phyloP scores from a whole-genome alignment of 2,797 vertebrate species.

The Lagocephalus sceleratus region DNA sequence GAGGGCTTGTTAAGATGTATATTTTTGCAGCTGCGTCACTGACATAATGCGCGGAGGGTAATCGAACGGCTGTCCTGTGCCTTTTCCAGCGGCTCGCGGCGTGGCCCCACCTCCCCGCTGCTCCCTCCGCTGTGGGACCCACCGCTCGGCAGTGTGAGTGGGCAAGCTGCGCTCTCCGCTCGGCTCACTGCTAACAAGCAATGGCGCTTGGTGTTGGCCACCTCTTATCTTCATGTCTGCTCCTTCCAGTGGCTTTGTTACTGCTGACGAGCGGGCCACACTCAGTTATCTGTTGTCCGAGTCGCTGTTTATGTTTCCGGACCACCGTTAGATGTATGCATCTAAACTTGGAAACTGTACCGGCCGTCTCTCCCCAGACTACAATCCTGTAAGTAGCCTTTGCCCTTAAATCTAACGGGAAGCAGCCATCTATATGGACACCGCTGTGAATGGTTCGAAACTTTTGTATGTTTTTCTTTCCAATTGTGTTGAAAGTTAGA shows the following conservation, averaged over 20 bases:
- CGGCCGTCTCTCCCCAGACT: slow-evolving; percentile 85
- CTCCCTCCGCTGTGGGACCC: background rate
- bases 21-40: too few relatives aligned
- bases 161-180: slow-evolving; percentile 59
- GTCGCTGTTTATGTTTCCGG: slow-evolving; percentile 94
- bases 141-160: slow-evolving; percentile 19
- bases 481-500: background rate
- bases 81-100: too few relatives aligned
- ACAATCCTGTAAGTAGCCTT: slow-evolving; percentile 91
- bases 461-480: background rate
- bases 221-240: slow-evolving; percentile 60
- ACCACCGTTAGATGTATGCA: slow-evolving; percentile 98
- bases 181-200: slow-evolving; percentile 62
- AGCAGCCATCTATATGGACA: background rate
- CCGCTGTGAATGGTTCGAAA: background rate
- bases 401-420: slow-evolving; percentile 24
- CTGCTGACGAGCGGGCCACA: slow-evolving; percentile 59
- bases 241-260: slow-evolving; percentile 55
- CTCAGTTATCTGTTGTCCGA: slow-evolving; percentile 79
- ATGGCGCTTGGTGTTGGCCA: slow-evolving; percentile 78
- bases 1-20: too few relatives aligned
- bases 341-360: slow-evolving; percentile 89
- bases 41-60: too few relatives aligned
- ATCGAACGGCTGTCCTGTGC: too few relatives aligned
- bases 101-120: too few relatives aligned